phyloP scores from a whole-genome alignment of 2,113 vertebrate genomes.

The Nicator chloris region DNA sequence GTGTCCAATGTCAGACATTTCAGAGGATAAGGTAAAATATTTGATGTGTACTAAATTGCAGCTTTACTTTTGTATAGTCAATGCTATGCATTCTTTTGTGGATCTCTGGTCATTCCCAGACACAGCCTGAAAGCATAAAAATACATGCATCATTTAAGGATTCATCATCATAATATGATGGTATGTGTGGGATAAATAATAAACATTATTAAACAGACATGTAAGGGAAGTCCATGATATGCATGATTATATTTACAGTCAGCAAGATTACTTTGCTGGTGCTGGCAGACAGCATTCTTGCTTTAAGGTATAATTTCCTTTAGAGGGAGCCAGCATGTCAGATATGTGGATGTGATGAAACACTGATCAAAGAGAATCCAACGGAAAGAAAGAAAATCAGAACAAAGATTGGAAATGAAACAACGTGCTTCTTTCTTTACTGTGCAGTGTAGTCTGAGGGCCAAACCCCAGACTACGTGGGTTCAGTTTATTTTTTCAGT shows the following conservation, averaged over 20 bases:
- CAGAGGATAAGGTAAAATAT: background rate
- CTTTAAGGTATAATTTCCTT: background rate
- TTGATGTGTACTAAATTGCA: background rate
- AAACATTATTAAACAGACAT: background rate
- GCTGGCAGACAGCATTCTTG: background rate
- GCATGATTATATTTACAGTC: background rate
- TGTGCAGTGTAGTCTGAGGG: rapidly evolving
- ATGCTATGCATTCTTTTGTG: background rate
- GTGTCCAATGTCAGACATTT: background rate
- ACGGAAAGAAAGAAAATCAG: background rate
- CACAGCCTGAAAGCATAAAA: background rate
- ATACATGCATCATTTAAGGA: background rate
- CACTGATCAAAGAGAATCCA: background rate
- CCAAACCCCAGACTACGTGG: background rate
- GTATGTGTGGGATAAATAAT: background rate
- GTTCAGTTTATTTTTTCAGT: background rate
- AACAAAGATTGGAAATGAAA: background rate
- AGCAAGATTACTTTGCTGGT: background rate
- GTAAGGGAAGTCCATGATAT: background rate
- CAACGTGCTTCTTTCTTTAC: background rate
- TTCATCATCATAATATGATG: background rate
- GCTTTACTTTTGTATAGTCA: background rate
- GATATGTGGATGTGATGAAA: background rate
- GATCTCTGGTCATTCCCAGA: background rate
- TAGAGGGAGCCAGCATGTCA: conserved; percentile 61